Evolutionary conservation across 2,113 vertebrate genomes (phyloP).

Genomic region (Psammodynastes pulverulentus): DNA sequence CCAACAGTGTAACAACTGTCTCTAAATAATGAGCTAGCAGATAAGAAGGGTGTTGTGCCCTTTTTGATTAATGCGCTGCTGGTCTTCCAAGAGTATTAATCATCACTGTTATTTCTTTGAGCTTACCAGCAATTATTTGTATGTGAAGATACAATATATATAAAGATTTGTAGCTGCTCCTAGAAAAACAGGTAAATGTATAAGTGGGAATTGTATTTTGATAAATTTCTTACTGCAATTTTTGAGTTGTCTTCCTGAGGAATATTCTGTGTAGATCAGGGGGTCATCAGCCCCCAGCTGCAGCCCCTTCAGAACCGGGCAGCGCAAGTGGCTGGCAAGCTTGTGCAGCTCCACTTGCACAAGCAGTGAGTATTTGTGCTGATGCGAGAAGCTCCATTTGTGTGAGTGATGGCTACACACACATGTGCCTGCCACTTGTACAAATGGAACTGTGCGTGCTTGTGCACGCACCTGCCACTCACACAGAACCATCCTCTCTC

Average conservation of each 20-base stretch:
- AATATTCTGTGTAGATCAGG: background rate
- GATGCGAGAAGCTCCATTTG: too few relatives aligned
- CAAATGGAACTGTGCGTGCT: too few relatives aligned
- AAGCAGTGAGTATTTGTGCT: too few relatives aligned
- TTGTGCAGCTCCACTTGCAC: too few relatives aligned
- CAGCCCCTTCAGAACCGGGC: too few relatives aligned
- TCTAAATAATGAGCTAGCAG: conserved; percentile 46
- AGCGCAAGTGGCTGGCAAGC: too few relatives aligned
- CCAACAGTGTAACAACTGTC: conserved; percentile 46
- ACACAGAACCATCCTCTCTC: too few relatives aligned
- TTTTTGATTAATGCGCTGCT: conserved; percentile 27
- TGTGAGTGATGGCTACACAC: too few relatives aligned
- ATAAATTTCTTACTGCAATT: background rate
- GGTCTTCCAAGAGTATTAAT: conserved; percentile 24
- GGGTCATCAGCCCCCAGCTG: too few relatives aligned
- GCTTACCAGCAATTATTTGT: conserved; percentile 33
- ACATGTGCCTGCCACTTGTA: too few relatives aligned
- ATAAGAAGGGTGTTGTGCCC: conserved; percentile 34
- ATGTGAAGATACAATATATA: background rate
- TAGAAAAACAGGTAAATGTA: background rate
- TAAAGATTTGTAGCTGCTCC: background rate
- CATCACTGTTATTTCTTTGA: conserved; percentile 18
- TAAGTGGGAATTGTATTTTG: background rate
- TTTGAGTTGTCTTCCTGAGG: background rate
- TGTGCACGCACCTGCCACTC: too few relatives aligned